phyloP scores from a whole-genome alignment of 2,888 invertebrate species.

The Epinotia bilunana region DNA sequence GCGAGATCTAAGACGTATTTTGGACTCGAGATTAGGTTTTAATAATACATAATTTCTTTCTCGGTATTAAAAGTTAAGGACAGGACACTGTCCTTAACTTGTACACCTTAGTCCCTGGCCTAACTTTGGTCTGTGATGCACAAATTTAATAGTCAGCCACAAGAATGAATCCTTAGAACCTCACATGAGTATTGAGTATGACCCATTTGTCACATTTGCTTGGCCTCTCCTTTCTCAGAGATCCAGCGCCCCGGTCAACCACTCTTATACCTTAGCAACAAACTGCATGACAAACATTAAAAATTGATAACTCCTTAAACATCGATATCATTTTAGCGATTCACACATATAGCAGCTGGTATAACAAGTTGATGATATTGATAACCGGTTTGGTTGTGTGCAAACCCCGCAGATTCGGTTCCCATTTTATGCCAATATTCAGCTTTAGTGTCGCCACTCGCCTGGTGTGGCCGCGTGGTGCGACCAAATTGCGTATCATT shows the following conservation, averaged over 20 bases:
- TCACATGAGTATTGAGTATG: neutral
- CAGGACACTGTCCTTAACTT: too few species aligned
- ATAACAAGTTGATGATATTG: neutral
- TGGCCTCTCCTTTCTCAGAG: too few species aligned
- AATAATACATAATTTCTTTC: too few species aligned
- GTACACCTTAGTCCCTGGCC: too few species aligned
- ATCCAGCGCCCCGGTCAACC: neutral
- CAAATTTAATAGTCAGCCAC: too few species aligned
- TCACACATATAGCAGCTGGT: neutral
- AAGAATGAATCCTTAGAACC: too few species aligned
- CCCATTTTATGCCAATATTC: slow-evolving; percentile 2
- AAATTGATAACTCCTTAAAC: neutral
- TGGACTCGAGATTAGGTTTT: too few species aligned
- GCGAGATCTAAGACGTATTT: neutral
- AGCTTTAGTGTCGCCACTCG: neutral
- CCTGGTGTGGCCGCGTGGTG: neutral
- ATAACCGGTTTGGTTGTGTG: slow-evolving; percentile 30
- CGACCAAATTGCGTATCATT: slow-evolving; percentile 8
- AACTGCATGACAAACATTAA: neutral
- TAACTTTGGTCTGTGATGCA: too few species aligned
- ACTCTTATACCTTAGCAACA: neutral
- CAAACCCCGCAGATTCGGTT: slow-evolving; percentile 18
- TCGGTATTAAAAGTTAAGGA: too few species aligned
- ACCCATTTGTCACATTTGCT: neutral
- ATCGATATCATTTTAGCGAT: neutral